Base-by-base conservation (phyloP, 2,888 invertebrate genomes). In the Synanthedon vespiformis region DNA sequence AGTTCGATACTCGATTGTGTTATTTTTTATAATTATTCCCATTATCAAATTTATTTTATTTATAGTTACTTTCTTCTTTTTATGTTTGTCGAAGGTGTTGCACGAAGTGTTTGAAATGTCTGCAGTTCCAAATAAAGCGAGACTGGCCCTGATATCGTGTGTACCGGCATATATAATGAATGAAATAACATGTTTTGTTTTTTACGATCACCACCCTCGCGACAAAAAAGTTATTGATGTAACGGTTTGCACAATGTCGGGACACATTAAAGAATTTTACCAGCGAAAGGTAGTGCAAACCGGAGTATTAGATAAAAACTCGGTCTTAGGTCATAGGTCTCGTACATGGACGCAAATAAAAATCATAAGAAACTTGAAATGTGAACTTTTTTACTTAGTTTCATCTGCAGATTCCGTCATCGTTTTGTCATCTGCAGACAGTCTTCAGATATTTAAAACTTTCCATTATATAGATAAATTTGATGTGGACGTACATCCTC, bases 191-290 rank as follows among this genome's bases (percentile, higher is more conserved):
- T 76, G 81, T 65, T 86, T 75, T 56, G 70, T 68, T 1, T 74
- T 84, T 22, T 79, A 78, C 57, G 85, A 86, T 56, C 58, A 76
- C 44, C 81, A 86, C 58, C 85, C 86, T 5, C 63, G 60, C 53
- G 74, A 74, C 52, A 51, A 56, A 8, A 74, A 63, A 51, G 55
- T 54, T 11, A 63, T 80, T 54, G 86, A 87, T 61, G 58, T 87
- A 51, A 68, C 63, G 14, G 53, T 84, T 56, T 79, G 77, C 55
- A 80, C 82, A 1, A 60, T 58, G 53, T 58, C 58, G 6, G 78
- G 79, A 11, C 77, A 79, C 65, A 57, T 86, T 4, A 68, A 67
- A 52, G 86, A 86, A 57, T 78, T 71, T 63, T 77, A 64, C 49
- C 64, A 77, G 53, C 63, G 77, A 51, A 72, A 77, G 58, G 53